These are phyloP conservation scores for Hystrix cristata DNA, from an alignment of 2,113 vertebrate species.

Conservation along the genomic window DNA sequence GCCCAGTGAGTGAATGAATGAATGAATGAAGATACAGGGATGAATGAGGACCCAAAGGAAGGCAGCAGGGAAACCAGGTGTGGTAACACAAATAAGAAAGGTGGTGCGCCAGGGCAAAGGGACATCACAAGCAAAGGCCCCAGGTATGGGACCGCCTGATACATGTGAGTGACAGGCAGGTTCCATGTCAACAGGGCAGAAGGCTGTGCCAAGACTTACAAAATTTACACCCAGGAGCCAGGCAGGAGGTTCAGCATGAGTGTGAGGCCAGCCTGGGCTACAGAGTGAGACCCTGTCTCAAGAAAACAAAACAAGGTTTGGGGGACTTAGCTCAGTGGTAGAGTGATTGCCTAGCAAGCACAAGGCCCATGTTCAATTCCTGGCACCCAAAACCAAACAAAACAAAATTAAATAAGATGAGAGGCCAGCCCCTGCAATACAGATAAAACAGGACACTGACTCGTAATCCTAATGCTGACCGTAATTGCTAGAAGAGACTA, in stretches of 20 bases:
- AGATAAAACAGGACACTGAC: background rate
- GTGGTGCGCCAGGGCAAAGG: background rate
- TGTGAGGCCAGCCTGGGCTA: background rate
- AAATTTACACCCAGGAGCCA: background rate
- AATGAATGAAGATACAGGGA: slow-evolving; percentile 30
- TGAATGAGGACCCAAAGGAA: slow-evolving; percentile 62
- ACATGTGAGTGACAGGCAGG: background rate
- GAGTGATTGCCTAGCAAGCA: too few relatives aligned
- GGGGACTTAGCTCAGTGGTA: too few relatives aligned
- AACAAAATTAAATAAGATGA: background rate
- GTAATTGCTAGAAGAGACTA: background rate
- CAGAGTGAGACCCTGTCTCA: background rate
- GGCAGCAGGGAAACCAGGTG: background rate
- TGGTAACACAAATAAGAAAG: background rate
- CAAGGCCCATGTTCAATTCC: too few relatives aligned
- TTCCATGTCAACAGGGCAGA: background rate
- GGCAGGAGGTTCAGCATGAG: background rate
- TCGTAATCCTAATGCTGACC: background rate
- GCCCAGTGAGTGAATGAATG: slow-evolving; percentile 45
- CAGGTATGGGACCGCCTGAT: background rate
- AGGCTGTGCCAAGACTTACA: background rate
- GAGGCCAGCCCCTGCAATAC: background rate
- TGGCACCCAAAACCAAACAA: background rate
- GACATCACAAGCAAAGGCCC: background rate
- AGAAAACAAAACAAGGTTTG: background rate